A percentile compares a stretch with the other conserved stretches of the same genome.
These are phyloP conservation scores for Alectoris magna DNA, from an alignment of 2,797 vertebrate species.

Conservation along the genomic window DNA sequence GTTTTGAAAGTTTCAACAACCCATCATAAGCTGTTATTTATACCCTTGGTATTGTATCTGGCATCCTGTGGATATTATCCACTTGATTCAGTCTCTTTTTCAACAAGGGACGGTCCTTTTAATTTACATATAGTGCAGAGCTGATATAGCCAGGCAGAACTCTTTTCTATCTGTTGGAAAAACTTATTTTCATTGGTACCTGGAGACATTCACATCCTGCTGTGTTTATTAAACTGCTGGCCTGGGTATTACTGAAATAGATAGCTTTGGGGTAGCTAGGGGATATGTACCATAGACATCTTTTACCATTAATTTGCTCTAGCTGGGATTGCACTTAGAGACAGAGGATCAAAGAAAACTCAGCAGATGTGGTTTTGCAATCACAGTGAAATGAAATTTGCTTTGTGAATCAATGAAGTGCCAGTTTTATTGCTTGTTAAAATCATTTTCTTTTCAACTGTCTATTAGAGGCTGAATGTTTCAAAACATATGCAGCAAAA, in stretches of 20 bases:
- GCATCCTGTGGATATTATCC: not conserved
- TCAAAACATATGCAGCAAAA: not conserved
- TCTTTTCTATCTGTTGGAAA: not conserved
- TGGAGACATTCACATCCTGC: not conserved
- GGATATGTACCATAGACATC: not conserved
- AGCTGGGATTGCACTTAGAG: not conserved
- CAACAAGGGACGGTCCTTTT: not conserved
- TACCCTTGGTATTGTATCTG: not conserved
- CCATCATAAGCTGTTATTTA: not conserved
- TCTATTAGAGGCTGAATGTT: not conserved
- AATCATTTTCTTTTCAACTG: not conserved
- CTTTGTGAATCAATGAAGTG: not conserved
- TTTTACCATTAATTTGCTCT: constrained; percentile 7
- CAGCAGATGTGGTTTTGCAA: not conserved
- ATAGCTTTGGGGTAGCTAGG: not conserved
- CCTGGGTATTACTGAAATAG: not conserved
- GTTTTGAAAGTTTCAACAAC: not conserved
- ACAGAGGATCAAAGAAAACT: not conserved
- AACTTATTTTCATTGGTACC: not conserved
- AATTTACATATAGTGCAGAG: not conserved
- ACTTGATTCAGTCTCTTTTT: not conserved
- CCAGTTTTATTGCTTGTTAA: not conserved
- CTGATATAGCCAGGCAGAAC: not conserved
- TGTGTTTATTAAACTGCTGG: constrained; percentile 28
- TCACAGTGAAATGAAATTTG: constrained; percentile 10